Evolutionary conservation across 1,140 invertebrate genomes (phyloP).

Genomic region (Danaus melanippus): DNA sequence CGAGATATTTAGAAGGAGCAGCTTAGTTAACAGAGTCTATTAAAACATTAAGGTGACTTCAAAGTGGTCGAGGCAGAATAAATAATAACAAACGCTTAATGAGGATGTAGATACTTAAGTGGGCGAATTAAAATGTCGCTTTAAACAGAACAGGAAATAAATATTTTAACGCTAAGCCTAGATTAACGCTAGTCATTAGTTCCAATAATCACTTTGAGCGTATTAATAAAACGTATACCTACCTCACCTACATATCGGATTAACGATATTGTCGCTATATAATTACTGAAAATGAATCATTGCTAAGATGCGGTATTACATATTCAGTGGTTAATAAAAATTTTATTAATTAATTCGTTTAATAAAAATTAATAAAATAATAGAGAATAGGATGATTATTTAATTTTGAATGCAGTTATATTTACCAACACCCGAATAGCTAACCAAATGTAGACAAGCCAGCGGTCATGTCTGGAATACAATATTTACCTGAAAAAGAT

Average conservation of each 20-base stretch:
- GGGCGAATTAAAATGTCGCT: slow-evolving; percentile 49
- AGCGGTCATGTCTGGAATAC: slow-evolving; percentile 9
- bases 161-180: slow-evolving; percentile 50
- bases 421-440: no score
- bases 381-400: no score
- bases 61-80: slow-evolving; percentile 34
- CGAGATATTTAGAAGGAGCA: background rate
- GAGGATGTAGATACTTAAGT: slow-evolving; percentile 60
- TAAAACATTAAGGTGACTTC: slow-evolving; percentile 43
- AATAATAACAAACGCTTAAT: slow-evolving; percentile 53
- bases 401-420: no score
- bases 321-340: no score
- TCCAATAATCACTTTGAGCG: slow-evolving; percentile 2
- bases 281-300: no score
- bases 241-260: no score
- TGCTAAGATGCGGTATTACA: no score
- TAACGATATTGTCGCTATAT: no score
- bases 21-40: slow-evolving; percentile 16
- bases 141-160: slow-evolving; percentile 47
- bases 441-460: slow-evolving; percentile 4
- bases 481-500: slow-evolving; percentile 34
- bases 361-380: no score
- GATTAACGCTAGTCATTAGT: slow-evolving; percentile 35
- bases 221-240: no score
- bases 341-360: no score